Evolutionary conservation across 2,888 invertebrate genomes (phyloP).

Genomic region (Therioaphis trifolii): DNA sequence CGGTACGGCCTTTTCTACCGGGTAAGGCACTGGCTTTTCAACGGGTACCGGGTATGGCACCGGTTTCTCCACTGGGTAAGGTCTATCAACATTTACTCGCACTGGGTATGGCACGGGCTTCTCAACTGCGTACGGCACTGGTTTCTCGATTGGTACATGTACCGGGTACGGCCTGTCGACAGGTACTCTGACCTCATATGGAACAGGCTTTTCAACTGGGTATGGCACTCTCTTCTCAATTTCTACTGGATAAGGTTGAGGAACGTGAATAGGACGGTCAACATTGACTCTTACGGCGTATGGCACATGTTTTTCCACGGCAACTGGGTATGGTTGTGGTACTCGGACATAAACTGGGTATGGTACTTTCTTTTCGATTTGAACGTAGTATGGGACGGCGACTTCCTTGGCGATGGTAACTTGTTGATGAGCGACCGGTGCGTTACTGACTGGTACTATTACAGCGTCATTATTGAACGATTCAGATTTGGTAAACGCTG

Average conservation of each 20-base stretch:
- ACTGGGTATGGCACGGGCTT: slow-evolving; percentile 75
- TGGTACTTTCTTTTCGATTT: slow-evolving; percentile 72
- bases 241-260: slow-evolving; percentile 66
- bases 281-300: slow-evolving; percentile 79
- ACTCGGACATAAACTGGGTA: slow-evolving; percentile 75
- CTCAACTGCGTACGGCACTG: slow-evolving; percentile 75
- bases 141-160: slow-evolving; percentile 71
- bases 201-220: slow-evolving; percentile 70
- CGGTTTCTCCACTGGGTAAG: slow-evolving; percentile 79
- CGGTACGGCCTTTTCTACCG: slow-evolving; percentile 76
- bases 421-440: slow-evolving; percentile 71
- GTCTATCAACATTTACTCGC: slow-evolving; percentile 75
- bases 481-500: slow-evolving; percentile 66
- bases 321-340: slow-evolving; percentile 73
- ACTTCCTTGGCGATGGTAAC: slow-evolving; percentile 80
- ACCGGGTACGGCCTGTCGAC: slow-evolving; percentile 75
- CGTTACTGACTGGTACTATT: not conserved
- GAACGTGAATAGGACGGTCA: slow-evolving; percentile 66
- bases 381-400: slow-evolving; percentile 79
- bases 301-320: slow-evolving; percentile 72
- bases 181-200: slow-evolving; percentile 71
- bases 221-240: slow-evolving; percentile 66
- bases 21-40: slow-evolving; percentile 81
- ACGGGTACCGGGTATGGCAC: slow-evolving; percentile 82
- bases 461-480: slow-evolving; percentile 69